A percentile compares a stretch with the other conserved stretches of the same genome.
Conservation (phyloP, 2,888 invertebrate genomes). For the Agrenia bidenticulata region DNA sequence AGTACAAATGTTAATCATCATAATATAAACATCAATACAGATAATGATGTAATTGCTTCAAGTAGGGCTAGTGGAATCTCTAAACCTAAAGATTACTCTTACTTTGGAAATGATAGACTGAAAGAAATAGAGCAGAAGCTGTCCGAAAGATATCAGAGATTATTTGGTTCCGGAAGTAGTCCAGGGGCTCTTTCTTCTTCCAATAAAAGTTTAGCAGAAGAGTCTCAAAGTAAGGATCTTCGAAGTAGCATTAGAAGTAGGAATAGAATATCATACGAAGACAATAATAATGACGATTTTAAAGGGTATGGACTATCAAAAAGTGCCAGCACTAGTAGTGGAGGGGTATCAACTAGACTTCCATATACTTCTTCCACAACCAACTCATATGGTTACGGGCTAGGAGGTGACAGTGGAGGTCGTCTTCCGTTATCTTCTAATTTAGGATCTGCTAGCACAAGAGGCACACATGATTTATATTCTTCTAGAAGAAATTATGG, state of each 20-base stretch:
- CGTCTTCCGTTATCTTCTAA: slow-evolving; percentile 13
- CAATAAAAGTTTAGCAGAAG: slow-evolving; percentile 12
- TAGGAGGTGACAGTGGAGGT: slow-evolving; percentile 24
- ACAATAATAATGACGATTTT: slow-evolving; percentile 36
- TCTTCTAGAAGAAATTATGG: slow-evolving; percentile 41
- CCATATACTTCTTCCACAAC: slow-evolving; percentile 33
- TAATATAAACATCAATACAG: slow-evolving; percentile 1
- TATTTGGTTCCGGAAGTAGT: slow-evolving; percentile 42
- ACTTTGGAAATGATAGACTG: slow-evolving; percentile 52
- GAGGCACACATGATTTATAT: slow-evolving; percentile 23
- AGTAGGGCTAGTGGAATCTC: slow-evolving; percentile 12
- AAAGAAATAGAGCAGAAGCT: slow-evolving; percentile 52
- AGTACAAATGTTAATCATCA: slow-evolving; percentile 18
- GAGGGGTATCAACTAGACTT: slow-evolving; percentile 20
- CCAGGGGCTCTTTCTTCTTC: not conserved
- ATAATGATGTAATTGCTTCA: not conserved
- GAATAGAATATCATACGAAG: slow-evolving; percentile 15
- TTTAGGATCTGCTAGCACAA: not conserved
- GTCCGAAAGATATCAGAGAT: slow-evolving; percentile 49
- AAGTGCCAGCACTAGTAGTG: slow-evolving; percentile 51
- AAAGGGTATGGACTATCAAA: slow-evolving; percentile 50
- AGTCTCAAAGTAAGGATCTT: not conserved
- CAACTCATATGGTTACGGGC: slow-evolving; percentile 30
- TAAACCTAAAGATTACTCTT: slow-evolving; percentile 40
- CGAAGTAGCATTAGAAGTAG: slow-evolving; percentile 11